Conservation (phyloP, 2,888 invertebrate species). For the Creontiades dilutus region DNA sequence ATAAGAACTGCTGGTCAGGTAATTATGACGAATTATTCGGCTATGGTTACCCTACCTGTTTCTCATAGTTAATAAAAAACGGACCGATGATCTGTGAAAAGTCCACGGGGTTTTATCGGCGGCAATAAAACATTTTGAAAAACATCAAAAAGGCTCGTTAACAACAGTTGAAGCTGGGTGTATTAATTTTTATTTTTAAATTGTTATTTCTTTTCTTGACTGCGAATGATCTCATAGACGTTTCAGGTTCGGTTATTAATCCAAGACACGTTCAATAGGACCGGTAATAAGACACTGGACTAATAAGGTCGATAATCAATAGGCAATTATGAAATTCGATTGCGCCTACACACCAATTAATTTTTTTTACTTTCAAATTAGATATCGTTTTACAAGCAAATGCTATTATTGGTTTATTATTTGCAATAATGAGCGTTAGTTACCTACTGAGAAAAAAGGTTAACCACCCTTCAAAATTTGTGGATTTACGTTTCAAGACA, state of each 20-base stretch:
- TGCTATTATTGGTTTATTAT: no score
- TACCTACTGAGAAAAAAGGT: no score
- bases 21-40: neutral
- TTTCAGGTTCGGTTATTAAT: constrained; percentile 28
- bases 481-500: no score
- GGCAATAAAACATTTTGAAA: constrained; percentile 30
- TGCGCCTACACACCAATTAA: neutral
- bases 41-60: neutral
- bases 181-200: constrained; percentile 38
- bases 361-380: constrained; percentile 16
- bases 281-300: neutral
- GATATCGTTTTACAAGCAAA: no score
- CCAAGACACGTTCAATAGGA: neutral
- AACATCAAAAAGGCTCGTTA: constrained; percentile 35
- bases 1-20: neutral
- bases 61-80: constrained; percentile 35
- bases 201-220: constrained; percentile 1
- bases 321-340: constrained; percentile 20
- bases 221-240: constrained; percentile 22
- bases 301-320: neutral
- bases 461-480: no score
- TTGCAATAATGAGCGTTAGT: no score
- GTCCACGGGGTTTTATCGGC: neutral
- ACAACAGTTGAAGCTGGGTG: neutral
- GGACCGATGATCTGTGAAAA: constrained; percentile 18